These are phyloP conservation scores for Tuberolachnus salignus DNA, from an alignment of 2,888 invertebrate genomes.

Conservation along the genomic window DNA sequence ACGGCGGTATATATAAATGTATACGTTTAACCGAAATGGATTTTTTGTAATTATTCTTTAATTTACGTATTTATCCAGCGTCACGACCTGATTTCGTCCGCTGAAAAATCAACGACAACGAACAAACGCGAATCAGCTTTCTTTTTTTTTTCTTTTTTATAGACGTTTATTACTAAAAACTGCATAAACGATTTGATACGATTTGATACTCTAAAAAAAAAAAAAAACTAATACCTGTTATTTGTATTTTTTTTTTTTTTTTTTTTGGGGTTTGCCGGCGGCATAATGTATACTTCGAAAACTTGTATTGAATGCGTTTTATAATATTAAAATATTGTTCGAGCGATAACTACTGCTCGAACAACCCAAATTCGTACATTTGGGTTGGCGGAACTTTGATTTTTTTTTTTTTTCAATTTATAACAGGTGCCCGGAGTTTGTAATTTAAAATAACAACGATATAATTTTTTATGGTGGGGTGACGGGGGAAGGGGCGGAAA, in stretches of 20 bases:
- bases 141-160: conserved; percentile 2
- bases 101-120: conserved; percentile 22
- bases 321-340: too few relatives aligned
- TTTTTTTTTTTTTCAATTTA: too few relatives aligned
- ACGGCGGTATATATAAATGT: background rate
- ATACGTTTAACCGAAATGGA: conserved; percentile 8
- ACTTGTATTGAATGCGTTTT: too few relatives aligned
- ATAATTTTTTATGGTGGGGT: too few relatives aligned
- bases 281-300: too few relatives aligned
- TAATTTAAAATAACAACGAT: too few relatives aligned
- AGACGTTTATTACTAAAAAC: conserved; percentile 20
- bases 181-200: background rate
- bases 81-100: conserved; percentile 27
- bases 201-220: too few relatives aligned
- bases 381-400: too few relatives aligned
- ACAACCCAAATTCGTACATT: too few relatives aligned
- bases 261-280: background rate
- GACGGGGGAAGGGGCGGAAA: too few relatives aligned
- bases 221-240: background rate
- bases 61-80: conserved; percentile 26
- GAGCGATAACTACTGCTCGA: too few relatives aligned
- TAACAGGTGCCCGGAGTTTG: too few relatives aligned
- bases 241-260: background rate
- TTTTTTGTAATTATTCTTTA: conserved; percentile 29
- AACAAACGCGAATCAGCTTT: conserved; percentile 19